Evolutionary conservation across 2,888 invertebrate species (phyloP), one percentile per base, ranked within the genome.

Genomic region (Anorthoa munda): DNA sequence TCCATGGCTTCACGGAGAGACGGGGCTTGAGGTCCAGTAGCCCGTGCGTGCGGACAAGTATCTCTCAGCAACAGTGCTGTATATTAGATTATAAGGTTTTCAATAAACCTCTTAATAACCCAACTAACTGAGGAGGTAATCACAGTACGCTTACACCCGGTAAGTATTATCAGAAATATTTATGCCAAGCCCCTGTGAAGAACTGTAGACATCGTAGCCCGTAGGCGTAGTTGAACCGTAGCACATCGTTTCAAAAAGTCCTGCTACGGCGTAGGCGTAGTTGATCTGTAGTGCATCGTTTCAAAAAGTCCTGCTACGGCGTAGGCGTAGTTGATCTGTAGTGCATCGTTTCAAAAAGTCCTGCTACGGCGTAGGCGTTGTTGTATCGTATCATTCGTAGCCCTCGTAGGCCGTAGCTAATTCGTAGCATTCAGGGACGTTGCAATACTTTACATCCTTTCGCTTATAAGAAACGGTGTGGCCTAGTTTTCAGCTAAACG

Each of bases 181-280:
- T 31, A 7, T 50, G 50, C 18, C n/a, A 51, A 51, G n/a, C 21
- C 21, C 51, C 51, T 51, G 11, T 21, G 53, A 21, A 4, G 4
- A 53, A 21, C 53, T 21, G 12, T 11, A 53, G 21, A 53, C 12
- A 21, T 51, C 51, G 51, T 51, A n/a, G 51, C 51, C 39, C 39
- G 39, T 39, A 39, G 39, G 39, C 39, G 31, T 31, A 31, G 31
- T 31, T 31, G 2, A 31, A 39, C 9, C 7, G 39, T 39, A 39
- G 39, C 39, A 9, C 39, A 39, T 39, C 39, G 39, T 39, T 39
- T 39, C 1, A 23, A 45, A 39, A 53, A 26, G 53, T 69, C 70
- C 70, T 70, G 66, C 70, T 70, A 65, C 69, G 69, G 2, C 48
- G 66, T 67, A 67, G 71, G 50, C 15, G 0, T 21, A 18, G 21